Evolutionary conservation across 2,888 invertebrate species (phyloP).

Genomic region (Leptopilina syphax): DNA sequence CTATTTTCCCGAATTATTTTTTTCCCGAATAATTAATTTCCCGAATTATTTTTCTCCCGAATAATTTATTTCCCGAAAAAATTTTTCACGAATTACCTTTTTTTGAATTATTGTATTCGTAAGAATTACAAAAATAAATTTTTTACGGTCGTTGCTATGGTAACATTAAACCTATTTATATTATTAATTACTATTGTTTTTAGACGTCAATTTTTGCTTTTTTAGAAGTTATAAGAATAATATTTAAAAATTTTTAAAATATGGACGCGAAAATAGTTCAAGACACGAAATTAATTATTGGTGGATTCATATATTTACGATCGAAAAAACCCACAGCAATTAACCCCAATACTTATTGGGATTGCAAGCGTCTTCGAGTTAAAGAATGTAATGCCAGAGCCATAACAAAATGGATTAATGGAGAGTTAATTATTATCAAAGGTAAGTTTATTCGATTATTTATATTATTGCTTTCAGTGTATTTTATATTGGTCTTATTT

Average conservation of each 20-base stretch:
- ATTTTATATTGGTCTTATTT: neutral
- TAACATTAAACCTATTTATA: neutral
- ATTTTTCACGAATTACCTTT: neutral
- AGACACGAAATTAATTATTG: constrained; percentile 11
- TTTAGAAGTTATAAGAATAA: neutral
- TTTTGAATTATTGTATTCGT: neutral
- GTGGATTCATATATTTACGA: neutral
- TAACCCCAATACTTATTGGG: constrained; percentile 14
- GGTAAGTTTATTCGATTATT: neutral
- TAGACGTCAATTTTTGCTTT: neutral
- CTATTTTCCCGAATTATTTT: neutral
- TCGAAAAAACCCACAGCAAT: neutral
- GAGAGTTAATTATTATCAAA: constrained; percentile 4
- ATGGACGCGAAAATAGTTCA: constrained; percentile 9
- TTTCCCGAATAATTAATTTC: neutral
- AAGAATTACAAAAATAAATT: neutral
- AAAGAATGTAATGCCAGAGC: constrained; percentile 5
- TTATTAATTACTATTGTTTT: neutral
- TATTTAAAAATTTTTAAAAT: neutral
- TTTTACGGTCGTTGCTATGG: constrained; percentile 4
- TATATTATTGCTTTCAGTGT: neutral
- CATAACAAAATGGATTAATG: neutral
- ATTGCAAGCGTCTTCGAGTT: constrained; percentile 3
- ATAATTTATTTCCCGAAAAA: no score
- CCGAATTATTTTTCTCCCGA: neutral